Evolutionary conservation across 2,113 vertebrate genomes (phyloP), one percentile per base, ranked within the genome.

Genomic region (Callipepla californica): DNA sequence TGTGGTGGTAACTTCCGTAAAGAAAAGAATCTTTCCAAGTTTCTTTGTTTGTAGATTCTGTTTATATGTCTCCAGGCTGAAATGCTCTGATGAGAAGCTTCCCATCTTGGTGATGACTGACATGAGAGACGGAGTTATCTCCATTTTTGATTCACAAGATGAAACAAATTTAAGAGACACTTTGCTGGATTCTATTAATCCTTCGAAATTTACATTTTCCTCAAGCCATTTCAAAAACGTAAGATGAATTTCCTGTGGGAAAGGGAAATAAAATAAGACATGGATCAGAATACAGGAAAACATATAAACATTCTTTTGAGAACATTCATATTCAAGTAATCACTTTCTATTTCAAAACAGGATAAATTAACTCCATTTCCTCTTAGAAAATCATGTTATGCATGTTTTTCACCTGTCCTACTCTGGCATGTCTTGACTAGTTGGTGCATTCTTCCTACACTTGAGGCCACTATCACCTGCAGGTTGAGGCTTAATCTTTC

Each of bases 11-110:
- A 98, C 98, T 87, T 99, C 98, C 1, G 98, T 82, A 26, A 98
- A 99, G 32, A 99, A 97, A 51, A 99, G 26, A 4, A 97, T 96
- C 89, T 97, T 98, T 0, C 99, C 99, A 59, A 99, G 97, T 2
- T 81, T 94, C 51, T 90, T 93, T 50, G 98, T 99, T 47, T 96
- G 97, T 92, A 99, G 97, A 81, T 98, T 97, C 62, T 97, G 90
- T 20, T 85, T 94, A 76, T 99, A 99, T 1, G 80, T 97, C n/a
- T 98, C 82, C 26, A 98, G 81, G 92, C 69, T 97, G 94, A 99
- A 99, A 32, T 98, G 90, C 1, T 97, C 67, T 5, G 98, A 98
- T 25, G 96, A 96, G 84, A 97, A 97, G 34, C 68, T 90, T 17
- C 96, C 87, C 6, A 80, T 58, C 30, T 98, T 87, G 0, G 98